Base-by-base conservation (phyloP, 2,888 invertebrate species). In the Nezara viridula region DNA sequence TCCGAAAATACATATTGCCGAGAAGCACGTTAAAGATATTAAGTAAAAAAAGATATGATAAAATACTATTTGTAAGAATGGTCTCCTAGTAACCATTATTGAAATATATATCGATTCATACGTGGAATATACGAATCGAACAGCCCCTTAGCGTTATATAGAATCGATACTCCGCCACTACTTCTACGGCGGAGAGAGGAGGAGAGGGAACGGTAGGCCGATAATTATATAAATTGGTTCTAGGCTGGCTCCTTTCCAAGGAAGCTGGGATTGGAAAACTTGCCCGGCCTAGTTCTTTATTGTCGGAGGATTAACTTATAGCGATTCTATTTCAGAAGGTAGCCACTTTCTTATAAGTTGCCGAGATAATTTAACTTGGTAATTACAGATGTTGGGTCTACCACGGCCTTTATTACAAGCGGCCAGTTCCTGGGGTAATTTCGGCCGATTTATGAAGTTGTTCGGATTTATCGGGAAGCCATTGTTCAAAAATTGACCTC, bases 201-300 rank as follows among this genome's bases (percentile, higher is more conserved):
- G 16, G 14, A 37, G 37, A 27, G 9, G 55, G 3, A n/a, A 12
- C 7, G n/a, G 55, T 6, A 55, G n/a, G 19, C 66, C 37, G 32
- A 73, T 73, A 73, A 73, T 73, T 73, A 73, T 73, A 73, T 73
- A 73, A 73, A 73, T 73, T 73, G 66, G 66, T 37, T 19, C 66
- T 37, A 21, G 66, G 32, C 32, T 73, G 66, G 66, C 66, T 37
- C 19, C 19, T 32, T 37, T 37, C 66, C 32, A 37, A 37, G 21
- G 66, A 37, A 19, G 6, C 66, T 19, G 66, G 66, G 37, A 37
- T 73, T 32, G 66, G 37, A 73, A 73, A 73, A 32, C 37, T 73
- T 32, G 32, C 66, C 37, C 66, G 19, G 7, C 14, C 66, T 73
- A 73, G 66, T 73, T 73, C 66, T 73, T 73, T 73, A 73, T 73